Percentiles rank a stretch among this genome's conserved stretches.
Conservation (phyloP, 1,140 invertebrate species). For the Sesamia nonagrioides region DNA sequence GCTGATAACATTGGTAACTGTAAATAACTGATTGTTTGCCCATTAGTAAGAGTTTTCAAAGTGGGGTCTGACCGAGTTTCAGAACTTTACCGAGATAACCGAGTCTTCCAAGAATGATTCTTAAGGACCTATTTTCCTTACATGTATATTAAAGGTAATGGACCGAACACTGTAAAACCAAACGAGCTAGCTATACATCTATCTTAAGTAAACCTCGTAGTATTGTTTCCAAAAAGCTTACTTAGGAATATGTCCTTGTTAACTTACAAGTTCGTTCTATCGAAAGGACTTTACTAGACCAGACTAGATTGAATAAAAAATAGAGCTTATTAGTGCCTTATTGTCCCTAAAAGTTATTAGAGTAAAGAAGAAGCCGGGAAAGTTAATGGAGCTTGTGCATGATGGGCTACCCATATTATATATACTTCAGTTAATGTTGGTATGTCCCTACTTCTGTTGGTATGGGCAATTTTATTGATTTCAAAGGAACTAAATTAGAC, state of each 20-base stretch:
- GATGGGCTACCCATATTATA: constrained; percentile 21
- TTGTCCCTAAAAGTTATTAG: constrained; percentile 45
- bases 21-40: too few relatives aligned
- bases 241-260: background rate
- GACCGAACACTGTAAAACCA: background rate
- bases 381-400: constrained; percentile 47
- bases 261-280: constrained; percentile 10
- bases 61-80: too few relatives aligned
- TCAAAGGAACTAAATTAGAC: too few relatives aligned
- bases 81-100: too few relatives aligned
- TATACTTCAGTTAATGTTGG: background rate
- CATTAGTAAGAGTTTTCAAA: too few relatives aligned
- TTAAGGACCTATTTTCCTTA: too few relatives aligned
- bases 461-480: background rate
- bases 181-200: background rate
- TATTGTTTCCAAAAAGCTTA: constrained; percentile 6
- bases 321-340: constrained; percentile 36
- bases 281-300: constrained; percentile 30
- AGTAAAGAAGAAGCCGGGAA: constrained; percentile 20
- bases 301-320: constrained; percentile 32
- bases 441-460: background rate
- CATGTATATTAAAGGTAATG: too few relatives aligned
- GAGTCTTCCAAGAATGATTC: too few relatives aligned
- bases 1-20: too few relatives aligned
- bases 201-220: background rate